A percentile compares a stretch with the other conserved stretches of the same genome.
These are phyloP conservation scores for Hyperoplus immaculatus DNA, from an alignment of 2,797 vertebrate genomes.

Conservation along the genomic window DNA sequence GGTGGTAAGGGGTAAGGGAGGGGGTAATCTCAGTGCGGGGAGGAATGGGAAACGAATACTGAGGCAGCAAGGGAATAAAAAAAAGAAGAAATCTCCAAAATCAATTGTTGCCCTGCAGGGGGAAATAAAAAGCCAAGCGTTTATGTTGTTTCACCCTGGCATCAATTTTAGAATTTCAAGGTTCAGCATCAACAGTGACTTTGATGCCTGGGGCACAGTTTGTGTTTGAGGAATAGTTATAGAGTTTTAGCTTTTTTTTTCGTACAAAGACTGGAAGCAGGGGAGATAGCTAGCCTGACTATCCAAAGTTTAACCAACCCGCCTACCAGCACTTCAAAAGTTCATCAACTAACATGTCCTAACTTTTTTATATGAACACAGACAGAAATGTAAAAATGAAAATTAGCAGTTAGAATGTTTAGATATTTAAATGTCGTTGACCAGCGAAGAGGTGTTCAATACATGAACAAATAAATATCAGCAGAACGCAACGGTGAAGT, in stretches of 20 bases:
- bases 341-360: background rate
- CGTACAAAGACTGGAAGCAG: background rate
- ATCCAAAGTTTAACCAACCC: background rate
- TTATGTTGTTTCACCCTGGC: conserved; percentile 29
- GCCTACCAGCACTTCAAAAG: background rate
- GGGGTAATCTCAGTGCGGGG: conserved; percentile 61
- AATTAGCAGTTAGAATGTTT: background rate
- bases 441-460: background rate
- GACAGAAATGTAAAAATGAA: background rate
- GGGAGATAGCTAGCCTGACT: background rate
- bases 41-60: conserved; percentile 44
- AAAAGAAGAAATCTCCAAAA: conserved; percentile 45
- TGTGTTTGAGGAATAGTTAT: background rate
- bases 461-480: background rate
- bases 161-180: conserved; percentile 16
- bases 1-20: conserved; percentile 15
- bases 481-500: no score
- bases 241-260: background rate
- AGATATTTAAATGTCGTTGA: background rate
- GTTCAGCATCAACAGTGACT: conserved; percentile 22
- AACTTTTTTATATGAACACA: background rate
- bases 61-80: conserved; percentile 35
- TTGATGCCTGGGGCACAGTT: background rate
- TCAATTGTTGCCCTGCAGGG: conserved; percentile 26
- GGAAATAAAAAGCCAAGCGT: conserved; percentile 27